Evolutionary conservation across 2,113 vertebrate genomes (phyloP).

Genomic region (Pampusana beccarii): DNA sequence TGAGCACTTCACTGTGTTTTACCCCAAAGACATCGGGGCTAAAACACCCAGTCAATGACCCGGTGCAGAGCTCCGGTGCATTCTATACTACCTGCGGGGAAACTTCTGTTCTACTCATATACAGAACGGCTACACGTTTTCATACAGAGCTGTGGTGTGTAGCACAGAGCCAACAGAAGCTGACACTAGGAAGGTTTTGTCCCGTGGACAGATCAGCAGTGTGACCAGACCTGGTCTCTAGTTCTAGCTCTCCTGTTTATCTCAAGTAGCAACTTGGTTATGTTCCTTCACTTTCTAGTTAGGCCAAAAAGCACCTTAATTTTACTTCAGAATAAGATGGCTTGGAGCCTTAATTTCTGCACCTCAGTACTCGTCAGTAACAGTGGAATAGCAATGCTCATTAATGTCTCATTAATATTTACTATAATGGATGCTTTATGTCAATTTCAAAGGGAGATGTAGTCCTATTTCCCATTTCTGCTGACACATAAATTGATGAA

Average conservation of each 20-base stretch:
- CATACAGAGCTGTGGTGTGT: neutral
- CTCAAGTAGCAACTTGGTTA: neutral
- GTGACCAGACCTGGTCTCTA: neutral
- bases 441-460: neutral
- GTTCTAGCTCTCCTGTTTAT: neutral
- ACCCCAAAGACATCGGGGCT: neutral
- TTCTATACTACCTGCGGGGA: neutral
- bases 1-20: neutral
- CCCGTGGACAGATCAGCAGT: neutral
- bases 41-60: neutral
- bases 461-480: neutral
- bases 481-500: neutral
- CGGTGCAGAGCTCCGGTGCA: neutral
- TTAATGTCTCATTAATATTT: neutral
- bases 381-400: neutral
- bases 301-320: neutral
- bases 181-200: neutral
- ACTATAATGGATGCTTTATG: neutral
- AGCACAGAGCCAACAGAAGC: neutral
- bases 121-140: neutral
- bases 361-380: neutral
- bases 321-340: neutral
- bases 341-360: neutral
- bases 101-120: neutral
- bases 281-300: neutral